Evolutionary conservation across 2,113 vertebrate species (phyloP).

Genomic region (Strix uralensis): DNA sequence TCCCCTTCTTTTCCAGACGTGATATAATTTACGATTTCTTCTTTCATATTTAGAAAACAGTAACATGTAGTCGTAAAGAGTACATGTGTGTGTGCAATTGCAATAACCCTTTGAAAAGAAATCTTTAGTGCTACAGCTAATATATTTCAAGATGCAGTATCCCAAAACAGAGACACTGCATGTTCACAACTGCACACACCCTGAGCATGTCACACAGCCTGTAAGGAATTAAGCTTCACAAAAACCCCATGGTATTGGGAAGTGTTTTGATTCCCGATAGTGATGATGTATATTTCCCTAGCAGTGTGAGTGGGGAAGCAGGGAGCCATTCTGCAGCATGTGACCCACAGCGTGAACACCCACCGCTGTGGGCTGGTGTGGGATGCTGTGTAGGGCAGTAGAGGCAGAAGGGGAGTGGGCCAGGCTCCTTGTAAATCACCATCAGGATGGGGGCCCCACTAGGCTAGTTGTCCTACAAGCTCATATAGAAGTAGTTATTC

Average conservation of each 20-base stretch:
- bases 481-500: not conserved
- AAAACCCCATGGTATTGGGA: not conserved
- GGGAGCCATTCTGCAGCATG: not conserved
- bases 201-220: not conserved
- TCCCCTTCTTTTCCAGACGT: not conserved
- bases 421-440: not conserved
- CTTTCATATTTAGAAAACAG: not conserved
- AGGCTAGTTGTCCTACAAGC: not conserved
- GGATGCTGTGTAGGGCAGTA: not conserved
- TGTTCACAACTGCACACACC: not conserved
- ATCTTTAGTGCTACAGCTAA: not conserved
- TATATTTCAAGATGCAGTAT: not conserved
- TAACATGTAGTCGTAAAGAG: not conserved
- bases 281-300: not conserved
- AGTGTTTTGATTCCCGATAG: not conserved
- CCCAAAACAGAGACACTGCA: not conserved
- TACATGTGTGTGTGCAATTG: not conserved
- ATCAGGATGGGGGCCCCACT: not conserved
- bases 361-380: not conserved
- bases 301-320: fast-evolving
- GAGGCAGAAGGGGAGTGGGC: not conserved
- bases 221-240: not conserved
- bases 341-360: not conserved
- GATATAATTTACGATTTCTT: not conserved
- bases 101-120: not conserved